These are phyloP conservation scores for Eilema caniola DNA, from an alignment of 2,888 invertebrate genomes.

Conservation along the genomic window DNA sequence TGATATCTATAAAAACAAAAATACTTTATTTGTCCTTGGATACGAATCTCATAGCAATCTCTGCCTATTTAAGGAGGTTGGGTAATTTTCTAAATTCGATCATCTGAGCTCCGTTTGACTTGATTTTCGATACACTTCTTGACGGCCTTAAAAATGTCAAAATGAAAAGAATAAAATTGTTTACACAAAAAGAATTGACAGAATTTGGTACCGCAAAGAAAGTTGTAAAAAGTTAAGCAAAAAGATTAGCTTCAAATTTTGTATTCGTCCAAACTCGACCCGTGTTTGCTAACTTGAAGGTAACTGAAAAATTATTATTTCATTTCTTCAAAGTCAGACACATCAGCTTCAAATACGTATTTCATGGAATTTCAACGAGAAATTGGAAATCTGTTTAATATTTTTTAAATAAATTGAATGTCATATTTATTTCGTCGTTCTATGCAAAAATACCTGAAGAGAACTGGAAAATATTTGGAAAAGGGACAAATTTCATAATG, in stretches of 20 bases:
- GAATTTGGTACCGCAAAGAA: constrained; percentile 13
- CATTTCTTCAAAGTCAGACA: constrained; percentile 43
- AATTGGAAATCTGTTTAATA: background rate
- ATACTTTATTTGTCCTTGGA: too few relatives aligned
- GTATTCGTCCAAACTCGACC: constrained; percentile 22
- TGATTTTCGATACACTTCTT: too few relatives aligned
- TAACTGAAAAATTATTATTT: constrained; percentile 62
- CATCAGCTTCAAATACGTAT: constrained; percentile 19
- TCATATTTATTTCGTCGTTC: background rate
- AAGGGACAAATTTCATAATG: too few relatives aligned
- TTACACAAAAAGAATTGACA: background rate
- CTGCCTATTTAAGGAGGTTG: too few relatives aligned
- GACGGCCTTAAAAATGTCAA: too few relatives aligned
- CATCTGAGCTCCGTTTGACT: too few relatives aligned
- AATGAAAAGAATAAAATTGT: background rate
- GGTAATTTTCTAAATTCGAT: too few relatives aligned
- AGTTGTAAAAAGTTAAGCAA: constrained; percentile 27
- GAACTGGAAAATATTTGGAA: too few relatives aligned
- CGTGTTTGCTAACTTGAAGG: constrained; percentile 40
- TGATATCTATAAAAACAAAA: too few relatives aligned
- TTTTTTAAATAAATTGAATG: background rate
- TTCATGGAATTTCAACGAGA: background rate
- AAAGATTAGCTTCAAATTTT: constrained; percentile 28
- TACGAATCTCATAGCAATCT: too few relatives aligned
- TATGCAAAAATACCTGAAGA: too few relatives aligned